Conservation (phyloP, 1,140 invertebrate genomes). For the Pseudomyrmex dendroicus region DNA sequence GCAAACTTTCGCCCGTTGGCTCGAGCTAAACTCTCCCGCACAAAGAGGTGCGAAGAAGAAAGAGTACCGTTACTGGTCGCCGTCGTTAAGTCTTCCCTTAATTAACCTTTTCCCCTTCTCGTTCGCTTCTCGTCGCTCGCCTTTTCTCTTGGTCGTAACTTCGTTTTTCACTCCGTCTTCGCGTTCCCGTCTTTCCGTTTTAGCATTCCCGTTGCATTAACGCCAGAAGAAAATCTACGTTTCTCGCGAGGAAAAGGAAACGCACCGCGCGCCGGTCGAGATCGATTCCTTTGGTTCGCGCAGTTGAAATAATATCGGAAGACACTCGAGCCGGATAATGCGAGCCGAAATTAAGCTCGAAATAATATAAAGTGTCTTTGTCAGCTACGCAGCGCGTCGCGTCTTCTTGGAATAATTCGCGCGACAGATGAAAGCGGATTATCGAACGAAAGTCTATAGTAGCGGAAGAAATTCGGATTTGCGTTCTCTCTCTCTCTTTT, state of each 20-base stretch:
- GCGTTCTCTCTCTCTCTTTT: background rate
- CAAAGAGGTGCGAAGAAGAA: slow-evolving; percentile 33
- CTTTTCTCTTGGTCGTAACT: slow-evolving; percentile 18
- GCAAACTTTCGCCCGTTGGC: slow-evolving; percentile 73
- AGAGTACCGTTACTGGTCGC: slow-evolving; percentile 58
- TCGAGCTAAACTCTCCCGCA: slow-evolving; percentile 59
- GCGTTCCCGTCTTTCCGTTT: background rate
- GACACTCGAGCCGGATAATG: slow-evolving; percentile 45
- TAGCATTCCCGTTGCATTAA: slow-evolving; percentile 58
- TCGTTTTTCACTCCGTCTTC: background rate
- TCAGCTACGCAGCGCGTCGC: slow-evolving; percentile 3
- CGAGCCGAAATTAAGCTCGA: slow-evolving; percentile 53
- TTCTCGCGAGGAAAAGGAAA: slow-evolving; percentile 33
- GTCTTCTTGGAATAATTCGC: slow-evolving; percentile 33
- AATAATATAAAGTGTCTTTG: slow-evolving; percentile 58
- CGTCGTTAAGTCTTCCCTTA: slow-evolving; percentile 75
- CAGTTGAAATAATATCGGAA: slow-evolving; percentile 46
- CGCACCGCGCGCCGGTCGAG: background rate
- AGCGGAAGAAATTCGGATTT: slow-evolving; percentile 31
- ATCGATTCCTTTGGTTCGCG: slow-evolving; percentile 43
- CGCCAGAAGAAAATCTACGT: slow-evolving; percentile 37
- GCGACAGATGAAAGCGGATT: slow-evolving; percentile 39
- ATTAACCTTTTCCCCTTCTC: slow-evolving; percentile 69
- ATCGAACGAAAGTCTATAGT: slow-evolving; percentile 16
- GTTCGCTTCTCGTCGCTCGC: background rate